A percentile compares a stretch with the other conserved stretches of the same genome.
These are phyloP conservation scores for Vollenhovia emeryi DNA, from an alignment of 1,140 invertebrate genomes.

Conservation along the genomic window DNA sequence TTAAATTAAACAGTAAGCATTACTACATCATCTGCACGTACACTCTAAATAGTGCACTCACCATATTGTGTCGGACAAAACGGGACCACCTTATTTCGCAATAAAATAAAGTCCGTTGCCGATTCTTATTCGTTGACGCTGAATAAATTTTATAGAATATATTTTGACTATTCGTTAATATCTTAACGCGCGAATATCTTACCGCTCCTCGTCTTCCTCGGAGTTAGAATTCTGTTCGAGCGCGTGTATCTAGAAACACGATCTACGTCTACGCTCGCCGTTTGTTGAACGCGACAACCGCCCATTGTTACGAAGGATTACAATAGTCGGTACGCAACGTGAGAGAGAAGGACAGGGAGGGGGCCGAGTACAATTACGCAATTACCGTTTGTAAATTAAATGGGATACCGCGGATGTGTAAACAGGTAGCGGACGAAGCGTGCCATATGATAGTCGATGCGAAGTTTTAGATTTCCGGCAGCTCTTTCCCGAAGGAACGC, in stretches of 20 bases:
- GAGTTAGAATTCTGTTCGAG: slow-evolving; percentile 2
- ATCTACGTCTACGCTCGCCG: slow-evolving; percentile 6
- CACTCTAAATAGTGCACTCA: no score
- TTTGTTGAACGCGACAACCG: slow-evolving; percentile 22
- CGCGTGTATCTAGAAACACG: background rate
- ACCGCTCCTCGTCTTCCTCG: background rate
- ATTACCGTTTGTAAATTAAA: slow-evolving; percentile 52
- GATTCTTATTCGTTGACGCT: background rate
- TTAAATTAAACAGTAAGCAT: background rate
- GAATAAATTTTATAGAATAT: background rate
- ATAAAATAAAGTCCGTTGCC: background rate
- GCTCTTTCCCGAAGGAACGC: background rate
- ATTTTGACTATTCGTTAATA: background rate
- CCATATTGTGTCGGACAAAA: background rate
- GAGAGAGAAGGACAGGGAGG: background rate
- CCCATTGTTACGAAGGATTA: slow-evolving; percentile 17
- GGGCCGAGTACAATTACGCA: background rate
- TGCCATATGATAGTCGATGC: slow-evolving; percentile 26
- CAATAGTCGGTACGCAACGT: background rate
- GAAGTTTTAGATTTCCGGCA: slow-evolving; percentile 29
- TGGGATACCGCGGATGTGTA: background rate
- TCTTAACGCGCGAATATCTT: background rate
- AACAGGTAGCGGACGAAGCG: slow-evolving; percentile 4
- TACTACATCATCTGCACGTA: no score
- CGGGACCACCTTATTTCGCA: background rate